phyloP scores from a whole-genome alignment of 1,140 invertebrate genomes.

The Ooceraea biroi region DNA sequence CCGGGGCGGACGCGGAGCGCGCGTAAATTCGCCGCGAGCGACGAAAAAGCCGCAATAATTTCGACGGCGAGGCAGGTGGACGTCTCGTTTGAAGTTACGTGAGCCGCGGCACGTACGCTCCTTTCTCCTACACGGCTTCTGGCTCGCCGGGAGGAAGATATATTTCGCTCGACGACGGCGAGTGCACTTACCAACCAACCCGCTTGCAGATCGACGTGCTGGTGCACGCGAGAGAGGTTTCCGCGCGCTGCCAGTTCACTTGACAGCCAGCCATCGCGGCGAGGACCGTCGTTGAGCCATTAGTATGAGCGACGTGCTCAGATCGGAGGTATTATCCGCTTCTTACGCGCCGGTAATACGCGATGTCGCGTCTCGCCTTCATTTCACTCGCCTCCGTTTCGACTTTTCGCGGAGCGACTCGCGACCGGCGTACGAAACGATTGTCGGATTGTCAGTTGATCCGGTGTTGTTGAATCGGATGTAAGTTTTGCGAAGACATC shows the following conservation, averaged over 20 bases:
- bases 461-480: no score
- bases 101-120: slow-evolving; percentile 67
- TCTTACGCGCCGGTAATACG: slow-evolving; percentile 24
- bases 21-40: slow-evolving; percentile 44
- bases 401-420: neutral
- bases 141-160: slow-evolving; percentile 10
- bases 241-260: slow-evolving; percentile 49
- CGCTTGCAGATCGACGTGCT: slow-evolving; percentile 49
- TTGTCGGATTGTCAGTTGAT: neutral
- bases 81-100: slow-evolving; percentile 76
- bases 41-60: slow-evolving; percentile 77
- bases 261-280: slow-evolving; percentile 49
- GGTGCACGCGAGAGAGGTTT: slow-evolving; percentile 15
- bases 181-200: slow-evolving; percentile 14
- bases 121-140: slow-evolving; percentile 45
- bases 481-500: no score
- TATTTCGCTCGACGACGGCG: slow-evolving; percentile 21
- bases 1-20: slow-evolving; percentile 15
- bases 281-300: slow-evolving; percentile 33
- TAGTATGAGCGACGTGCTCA: slow-evolving; percentile 5
- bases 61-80: slow-evolving; percentile 73
- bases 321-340: slow-evolving; percentile 27
- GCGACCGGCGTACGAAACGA: neutral
- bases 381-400: neutral
- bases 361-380: neutral